Conservation (phyloP, 2,797 vertebrate species). For the Cygnus olor region DNA sequence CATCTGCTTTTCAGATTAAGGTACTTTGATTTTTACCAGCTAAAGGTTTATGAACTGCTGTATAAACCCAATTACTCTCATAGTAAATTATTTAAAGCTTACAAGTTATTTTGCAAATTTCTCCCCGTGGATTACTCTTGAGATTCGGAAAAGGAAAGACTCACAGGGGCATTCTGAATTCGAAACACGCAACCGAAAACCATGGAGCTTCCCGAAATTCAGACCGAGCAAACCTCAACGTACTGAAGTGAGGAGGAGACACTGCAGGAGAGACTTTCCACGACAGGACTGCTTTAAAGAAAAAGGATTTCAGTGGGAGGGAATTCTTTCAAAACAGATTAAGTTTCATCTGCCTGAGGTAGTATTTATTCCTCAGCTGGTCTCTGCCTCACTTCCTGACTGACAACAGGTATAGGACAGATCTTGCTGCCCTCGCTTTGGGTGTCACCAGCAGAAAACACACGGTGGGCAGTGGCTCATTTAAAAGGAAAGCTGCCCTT, state of each 20-base stretch:
- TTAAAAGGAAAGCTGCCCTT: not conserved
- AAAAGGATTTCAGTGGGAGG: not conserved
- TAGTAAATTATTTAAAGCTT: conserved; percentile 77
- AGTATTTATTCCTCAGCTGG: not conserved
- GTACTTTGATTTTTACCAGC: conserved; percentile 79
- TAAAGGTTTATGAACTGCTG: conserved; percentile 77
- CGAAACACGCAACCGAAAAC: conserved; percentile 27
- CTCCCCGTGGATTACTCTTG: conserved; percentile 41
- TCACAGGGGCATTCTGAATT: conserved; percentile 34
- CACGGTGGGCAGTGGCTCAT: fast-evolving
- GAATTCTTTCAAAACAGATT: conserved; percentile 47
- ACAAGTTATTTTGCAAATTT: conserved; percentile 67
- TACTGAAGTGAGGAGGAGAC: not conserved
- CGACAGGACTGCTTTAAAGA: not conserved
- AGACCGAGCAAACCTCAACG: not conserved
- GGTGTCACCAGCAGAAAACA: not conserved
- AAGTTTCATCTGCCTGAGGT: conserved; percentile 19
- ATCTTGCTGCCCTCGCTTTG: not conserved
- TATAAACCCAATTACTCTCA: conserved; percentile 74
- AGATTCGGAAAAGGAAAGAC: conserved; percentile 45
- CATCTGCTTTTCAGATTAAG: conserved; percentile 79
- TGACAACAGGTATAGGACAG: not conserved
- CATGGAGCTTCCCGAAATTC: conserved; percentile 24
- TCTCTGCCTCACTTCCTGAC: conserved; percentile 8
- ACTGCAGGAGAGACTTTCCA: not conserved